phyloP scores from a whole-genome alignment of 2,113 vertebrate genomes.

The Trochalopteron elliotii region DNA sequence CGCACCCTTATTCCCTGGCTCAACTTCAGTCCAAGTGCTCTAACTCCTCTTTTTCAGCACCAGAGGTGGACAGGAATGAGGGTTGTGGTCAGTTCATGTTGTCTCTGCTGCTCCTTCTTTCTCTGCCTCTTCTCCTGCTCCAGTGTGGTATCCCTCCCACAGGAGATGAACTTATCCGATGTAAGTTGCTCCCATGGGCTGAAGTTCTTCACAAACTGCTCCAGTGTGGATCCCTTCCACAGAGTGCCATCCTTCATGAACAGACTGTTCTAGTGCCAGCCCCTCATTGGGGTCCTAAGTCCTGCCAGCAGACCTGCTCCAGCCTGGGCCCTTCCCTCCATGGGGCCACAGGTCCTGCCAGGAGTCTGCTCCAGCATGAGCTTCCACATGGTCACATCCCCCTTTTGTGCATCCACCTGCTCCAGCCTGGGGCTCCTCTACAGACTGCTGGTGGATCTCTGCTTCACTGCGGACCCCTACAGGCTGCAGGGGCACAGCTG shows the following conservation, averaged over 20 bases:
- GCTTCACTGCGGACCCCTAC: fast-evolving
- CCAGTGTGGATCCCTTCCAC: too few relatives aligned
- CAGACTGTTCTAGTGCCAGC: background rate
- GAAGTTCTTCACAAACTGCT: background rate
- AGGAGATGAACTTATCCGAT: background rate
- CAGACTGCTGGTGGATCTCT: background rate
- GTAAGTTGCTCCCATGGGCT: background rate
- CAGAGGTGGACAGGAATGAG: background rate
- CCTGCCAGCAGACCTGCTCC: background rate
- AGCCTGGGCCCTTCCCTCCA: background rate
- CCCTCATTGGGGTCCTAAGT: background rate
- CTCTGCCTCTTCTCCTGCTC: background rate
- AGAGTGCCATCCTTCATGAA: too few relatives aligned
- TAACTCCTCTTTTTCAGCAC: background rate
- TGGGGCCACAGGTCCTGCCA: background rate
- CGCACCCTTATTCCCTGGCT: background rate
- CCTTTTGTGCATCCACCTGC: background rate
- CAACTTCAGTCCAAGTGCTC: background rate
- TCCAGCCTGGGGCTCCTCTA: background rate
- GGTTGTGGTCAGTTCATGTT: background rate
- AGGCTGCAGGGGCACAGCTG: background rate
- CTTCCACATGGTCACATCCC: background rate
- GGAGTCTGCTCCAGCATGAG: background rate
- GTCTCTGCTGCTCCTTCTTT: background rate
- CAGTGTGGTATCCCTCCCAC: background rate